These are phyloP conservation scores for Serrognathus titanus DNA, from an alignment of 2,888 invertebrate genomes.

Conservation along the genomic window DNA sequence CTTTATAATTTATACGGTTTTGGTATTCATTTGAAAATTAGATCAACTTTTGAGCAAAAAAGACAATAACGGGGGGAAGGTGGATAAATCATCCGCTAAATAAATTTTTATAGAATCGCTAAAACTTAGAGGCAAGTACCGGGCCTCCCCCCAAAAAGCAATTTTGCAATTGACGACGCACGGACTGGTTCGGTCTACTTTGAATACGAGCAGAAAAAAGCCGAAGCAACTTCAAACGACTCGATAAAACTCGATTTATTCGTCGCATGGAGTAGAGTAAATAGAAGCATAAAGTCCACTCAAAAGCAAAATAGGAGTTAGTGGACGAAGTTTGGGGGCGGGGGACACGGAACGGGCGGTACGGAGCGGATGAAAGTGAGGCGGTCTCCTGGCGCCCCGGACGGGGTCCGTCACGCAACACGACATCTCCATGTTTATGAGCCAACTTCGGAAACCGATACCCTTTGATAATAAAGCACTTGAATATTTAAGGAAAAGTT, in stretches of 20 bases:
- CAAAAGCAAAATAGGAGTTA: not conserved
- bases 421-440: conserved; percentile 30
- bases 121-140: too few species aligned
- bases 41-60: too few species aligned
- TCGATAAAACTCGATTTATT: not conserved
- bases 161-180: too few species aligned
- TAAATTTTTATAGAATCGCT: too few species aligned
- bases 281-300: not conserved
- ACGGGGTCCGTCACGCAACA: conserved; percentile 18
- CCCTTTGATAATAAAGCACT: conserved; percentile 24
- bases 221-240: not conserved
- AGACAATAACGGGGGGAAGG: too few species aligned
- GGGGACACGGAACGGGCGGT: conserved; percentile 1
- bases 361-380: not conserved
- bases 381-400: conserved; percentile 12
- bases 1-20: too few species aligned
- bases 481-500: conserved; percentile 26
- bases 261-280: not conserved
- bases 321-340: not conserved
- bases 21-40: too few species aligned
- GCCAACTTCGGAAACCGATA: conserved; percentile 28
- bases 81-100: too few species aligned
- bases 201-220: too few species aligned
- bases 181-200: too few species aligned
- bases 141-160: too few species aligned